phyloP scores from a whole-genome alignment of 2,888 invertebrate species.

The Drosophila birchii region DNA sequence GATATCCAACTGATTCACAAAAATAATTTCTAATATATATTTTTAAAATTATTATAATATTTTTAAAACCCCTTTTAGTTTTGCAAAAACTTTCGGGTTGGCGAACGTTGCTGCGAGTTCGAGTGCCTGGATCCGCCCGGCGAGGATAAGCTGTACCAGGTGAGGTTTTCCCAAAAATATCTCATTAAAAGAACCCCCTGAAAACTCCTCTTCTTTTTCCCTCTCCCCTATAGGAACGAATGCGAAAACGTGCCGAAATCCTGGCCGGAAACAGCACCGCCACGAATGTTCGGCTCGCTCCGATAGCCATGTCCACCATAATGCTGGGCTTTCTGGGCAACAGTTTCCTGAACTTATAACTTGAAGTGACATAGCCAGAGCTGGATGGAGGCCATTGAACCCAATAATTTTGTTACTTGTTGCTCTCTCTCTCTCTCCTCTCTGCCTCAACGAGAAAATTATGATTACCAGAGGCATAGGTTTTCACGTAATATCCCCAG shows the following conservation, averaged over 20 bases:
- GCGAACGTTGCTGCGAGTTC: slow-evolving; percentile 95
- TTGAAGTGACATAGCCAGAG: slow-evolving; percentile 68
- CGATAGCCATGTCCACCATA: slow-evolving; percentile 77
- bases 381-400: slow-evolving; percentile 6
- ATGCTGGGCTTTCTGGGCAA: slow-evolving; percentile 81
- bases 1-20: not conserved
- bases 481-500: slow-evolving; percentile 70
- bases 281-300: slow-evolving; percentile 78
- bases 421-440: not conserved
- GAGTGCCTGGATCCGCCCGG: slow-evolving; percentile 93
- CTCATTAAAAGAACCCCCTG: rapidly evolving
- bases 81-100: slow-evolving; percentile 93
- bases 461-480: slow-evolving; percentile 63
- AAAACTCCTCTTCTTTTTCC: not conserved
- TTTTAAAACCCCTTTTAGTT: slow-evolving; percentile 86
- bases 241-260: slow-evolving; percentile 87
- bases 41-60: too few relatives aligned
- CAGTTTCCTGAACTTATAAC: slow-evolving; percentile 82
- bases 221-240: slow-evolving; percentile 84
- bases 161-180: slow-evolving; percentile 24
- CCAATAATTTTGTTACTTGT: slow-evolving; percentile 47
- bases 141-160: slow-evolving; percentile 87
- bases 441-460: slow-evolving; percentile 37
- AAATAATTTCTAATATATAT: not conserved
- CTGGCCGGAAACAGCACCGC: slow-evolving; percentile 87